Evolutionary conservation across 2,888 invertebrate genomes (phyloP), one percentile per base, ranked within the genome.

Genomic region (Volucella zonaria): DNA sequence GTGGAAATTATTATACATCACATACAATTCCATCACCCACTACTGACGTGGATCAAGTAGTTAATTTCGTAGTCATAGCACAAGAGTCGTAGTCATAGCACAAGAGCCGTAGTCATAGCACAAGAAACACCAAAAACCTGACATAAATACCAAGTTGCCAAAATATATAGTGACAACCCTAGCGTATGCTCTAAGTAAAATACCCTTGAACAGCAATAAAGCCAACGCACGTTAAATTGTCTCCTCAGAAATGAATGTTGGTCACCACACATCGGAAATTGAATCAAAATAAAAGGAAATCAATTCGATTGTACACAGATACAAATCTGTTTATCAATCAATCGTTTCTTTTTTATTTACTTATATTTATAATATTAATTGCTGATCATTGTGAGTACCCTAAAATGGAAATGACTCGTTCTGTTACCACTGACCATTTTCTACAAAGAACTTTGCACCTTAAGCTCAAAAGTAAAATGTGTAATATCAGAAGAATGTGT

Each of bases 171-270:
- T 31, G 31, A n/a, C 31, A 38, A 62, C 10, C 12, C 15, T 12
- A 43, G 11, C 15, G 59, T 31, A n/a, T 43, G 23, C 2, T 8
- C 12, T 31, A 18, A 51, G 4, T 8, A 15, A 9, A 40, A 66
- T 15, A 15, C 18, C 10, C 31, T 64, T 40, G 3, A 12, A 47
- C 38, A 70, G n/a, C 14, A 40, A 40, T 15, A 8, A 9, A 70
- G 38, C 58, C 49, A 59, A 59, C 38, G 47, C 1, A 54, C 56
- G 10, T 40, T 49, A 47, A 47, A 58, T 58, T 54, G n/a, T 31
- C 15, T n/a, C 12, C n/a, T 54, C 18, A n/a, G n/a, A 54, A 67
- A 40, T 40, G 6, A 38, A 38, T 51, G 31, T n/a, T 49, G 18
- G n/a, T 42, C 8, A n/a, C 15, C 11, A 54, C 38, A 62, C 14